Base-by-base conservation (phyloP, 2,888 invertebrate genomes). In the Zaprionus bogoriensis region DNA sequence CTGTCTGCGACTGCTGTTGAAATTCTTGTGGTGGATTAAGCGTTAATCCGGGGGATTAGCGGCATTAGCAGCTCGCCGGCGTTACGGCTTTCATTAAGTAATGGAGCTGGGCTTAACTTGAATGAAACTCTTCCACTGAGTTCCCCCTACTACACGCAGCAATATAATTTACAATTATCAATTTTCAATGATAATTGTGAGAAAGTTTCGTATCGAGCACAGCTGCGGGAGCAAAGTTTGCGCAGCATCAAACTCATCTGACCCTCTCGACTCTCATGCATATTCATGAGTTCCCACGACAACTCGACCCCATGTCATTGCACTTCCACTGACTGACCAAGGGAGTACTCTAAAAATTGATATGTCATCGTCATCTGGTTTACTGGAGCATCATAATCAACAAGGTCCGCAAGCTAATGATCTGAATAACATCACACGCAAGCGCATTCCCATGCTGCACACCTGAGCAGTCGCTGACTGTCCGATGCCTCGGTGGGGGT, bases 341-440 rank as follows among this genome's bases (percentile, higher is more conserved):
- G 32, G 6, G 27, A 30, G 44, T 25, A 12, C 60, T 48, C 54
- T 44, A 68, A 80, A 73, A 78, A 77, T 74, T 81, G 78, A 80
- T 75, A 78, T 81, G 87, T 87, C 89, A 89, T 88, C 77, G 89
- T 88, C 88, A 88, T 88, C 88, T 88, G 88, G 76, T 86, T 77
- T 77, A 83, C 63, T 85, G 70, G 83, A 82, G 77, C 85, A 82
- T 77, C 83, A 50, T 48, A 55, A 67, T 67, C 67, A 52, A 44
- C 45, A 46, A 45, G 38, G 32, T 30, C 22, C 5, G 30, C 17
- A 25, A 51, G 67, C 71, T 80, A 82, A 85, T 85, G 78, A 82
- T 67, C 53, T n/a, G 54, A 73, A 87, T 85, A 76, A 72, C 88
- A 80, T 74, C 77, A 71, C 88, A 88, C 87, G 88, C 87, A 79